Base-by-base conservation (phyloP, 1,140 invertebrate genomes). In the Polypedilum vanderplanki region DNA sequence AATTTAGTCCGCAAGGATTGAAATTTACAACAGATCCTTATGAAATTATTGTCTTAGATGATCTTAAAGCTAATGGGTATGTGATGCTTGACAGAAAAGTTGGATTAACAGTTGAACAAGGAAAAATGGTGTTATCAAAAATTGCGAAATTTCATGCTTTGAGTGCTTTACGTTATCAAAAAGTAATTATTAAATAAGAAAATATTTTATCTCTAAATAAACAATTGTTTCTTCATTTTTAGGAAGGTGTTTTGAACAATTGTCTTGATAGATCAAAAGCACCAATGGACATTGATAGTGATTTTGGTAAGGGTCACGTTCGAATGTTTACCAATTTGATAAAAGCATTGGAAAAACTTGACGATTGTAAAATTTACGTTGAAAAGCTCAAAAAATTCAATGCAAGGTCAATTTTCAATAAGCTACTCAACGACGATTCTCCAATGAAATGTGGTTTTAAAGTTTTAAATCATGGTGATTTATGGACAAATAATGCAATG, bases 401-500 rank as follows among this genome's bases (percentile, higher is more conserved):
- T 73, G 9, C 78, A 0, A 79, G 80, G 0, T 67, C 77, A 0
- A 12, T 79, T 4, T 80, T 84, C 9, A 15, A 78, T 0, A 78
- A 80, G 73, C 80, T 79, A 12, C 33, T 77, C 3, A 22, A 79
- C 9, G n/a, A 20, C 20, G 77, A 40, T 8, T 74, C 41, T 7
- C 24, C 33, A 24, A 78, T 84, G 7, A 75, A 80, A 3, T 81
- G 86, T 9, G 83, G 84, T 64, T 86, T 87, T 76, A 83, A 84
- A 33, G 88, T 89, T 0, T 81, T 90, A 8, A 88, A 86, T 78
- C 89, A 90, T 73, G 89, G 89, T 5, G 89, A 90, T 78, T 82
- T 84, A 33, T 90, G 88, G 88, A 82, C 86, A 1, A 89, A 89
- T 76, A 90, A 90, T 77, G 87, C 90, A 80, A 80, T 90, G 77